phyloP scores from a whole-genome alignment of 2,797 vertebrate species.

The Echiichthys vipera region DNA sequence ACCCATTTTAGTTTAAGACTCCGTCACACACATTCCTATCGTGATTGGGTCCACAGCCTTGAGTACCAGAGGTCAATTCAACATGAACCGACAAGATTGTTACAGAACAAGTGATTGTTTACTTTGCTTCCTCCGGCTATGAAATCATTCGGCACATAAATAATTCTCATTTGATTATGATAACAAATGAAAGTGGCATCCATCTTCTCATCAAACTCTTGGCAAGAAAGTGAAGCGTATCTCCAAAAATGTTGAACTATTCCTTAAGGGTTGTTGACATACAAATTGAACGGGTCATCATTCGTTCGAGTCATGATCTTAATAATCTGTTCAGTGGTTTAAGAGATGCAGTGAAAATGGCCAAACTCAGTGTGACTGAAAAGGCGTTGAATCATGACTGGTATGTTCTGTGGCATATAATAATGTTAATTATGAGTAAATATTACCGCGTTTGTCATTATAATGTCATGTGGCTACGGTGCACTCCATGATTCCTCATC shows the following conservation, averaged over 20 bases:
- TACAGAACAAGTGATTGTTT: no score
- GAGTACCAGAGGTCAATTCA: no score
- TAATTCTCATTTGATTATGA: background rate
- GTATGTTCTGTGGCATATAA: slow-evolving; percentile 41
- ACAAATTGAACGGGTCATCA: slow-evolving; percentile 4
- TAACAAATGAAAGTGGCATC: background rate
- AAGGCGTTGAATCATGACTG: slow-evolving; percentile 35
- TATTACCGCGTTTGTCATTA: slow-evolving; percentile 38
- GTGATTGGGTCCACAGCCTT: no score
- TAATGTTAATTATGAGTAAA: slow-evolving; percentile 37
- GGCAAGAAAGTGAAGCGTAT: background rate
- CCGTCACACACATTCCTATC: no score
- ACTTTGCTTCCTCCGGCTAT: background rate
- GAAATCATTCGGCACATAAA: background rate
- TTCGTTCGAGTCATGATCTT: slow-evolving; percentile 4
- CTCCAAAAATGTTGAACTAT: slow-evolving; percentile 2
- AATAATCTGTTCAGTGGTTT: slow-evolving; percentile 19
- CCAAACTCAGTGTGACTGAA: slow-evolving; percentile 37
- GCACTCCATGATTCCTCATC: slow-evolving; percentile 52
- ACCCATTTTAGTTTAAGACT: no score
- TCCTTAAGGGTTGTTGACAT: slow-evolving; percentile 3
- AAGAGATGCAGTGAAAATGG: slow-evolving; percentile 28
- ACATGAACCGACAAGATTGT: no score
- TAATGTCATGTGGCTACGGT: slow-evolving; percentile 27
- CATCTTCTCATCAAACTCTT: background rate